Percentiles rank a stretch among this genome's conserved stretches.
These are phyloP conservation scores for Corvus cornix DNA, from an alignment of 2,113 vertebrate genomes.

Conservation along the genomic window DNA sequence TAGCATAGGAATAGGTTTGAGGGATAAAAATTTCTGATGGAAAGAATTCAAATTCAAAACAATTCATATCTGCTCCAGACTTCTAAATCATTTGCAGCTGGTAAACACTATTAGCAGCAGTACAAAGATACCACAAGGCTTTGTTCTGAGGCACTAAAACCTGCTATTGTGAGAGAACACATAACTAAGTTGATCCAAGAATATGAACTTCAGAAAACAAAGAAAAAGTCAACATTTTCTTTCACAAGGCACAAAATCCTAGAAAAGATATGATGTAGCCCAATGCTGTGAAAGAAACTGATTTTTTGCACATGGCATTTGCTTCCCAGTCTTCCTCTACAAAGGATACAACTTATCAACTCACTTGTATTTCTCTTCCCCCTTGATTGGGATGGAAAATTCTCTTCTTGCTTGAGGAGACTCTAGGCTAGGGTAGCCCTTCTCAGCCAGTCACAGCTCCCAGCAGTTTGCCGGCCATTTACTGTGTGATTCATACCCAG, in stretches of 20 bases:
- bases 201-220: rapidly evolving
- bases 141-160: not conserved
- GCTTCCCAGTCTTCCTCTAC: not conserved
- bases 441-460: not conserved
- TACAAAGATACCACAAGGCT: not conserved
- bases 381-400: not conserved
- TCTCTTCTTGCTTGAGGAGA: not conserved
- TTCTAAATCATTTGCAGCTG: slow-evolving; percentile 13
- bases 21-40: not conserved
- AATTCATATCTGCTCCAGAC: not conserved
- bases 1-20: not conserved
- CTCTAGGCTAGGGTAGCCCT: not conserved
- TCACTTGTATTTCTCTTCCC: not conserved
- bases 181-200: not conserved
- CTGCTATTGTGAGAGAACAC: not conserved
- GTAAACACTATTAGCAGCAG: not conserved
- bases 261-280: not conserved
- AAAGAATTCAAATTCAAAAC: not conserved
- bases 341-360: not conserved
- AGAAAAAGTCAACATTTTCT: not conserved
- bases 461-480: not conserved
- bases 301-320: not conserved
- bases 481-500: not conserved
- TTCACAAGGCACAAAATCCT: not conserved
- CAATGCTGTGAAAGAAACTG: not conserved